Percentiles rank a stretch among this genome's conserved stretches.
These are phyloP conservation scores for Lepidurus packardi DNA, from an alignment of 1,140 invertebrate genomes.

Conservation along the genomic window DNA sequence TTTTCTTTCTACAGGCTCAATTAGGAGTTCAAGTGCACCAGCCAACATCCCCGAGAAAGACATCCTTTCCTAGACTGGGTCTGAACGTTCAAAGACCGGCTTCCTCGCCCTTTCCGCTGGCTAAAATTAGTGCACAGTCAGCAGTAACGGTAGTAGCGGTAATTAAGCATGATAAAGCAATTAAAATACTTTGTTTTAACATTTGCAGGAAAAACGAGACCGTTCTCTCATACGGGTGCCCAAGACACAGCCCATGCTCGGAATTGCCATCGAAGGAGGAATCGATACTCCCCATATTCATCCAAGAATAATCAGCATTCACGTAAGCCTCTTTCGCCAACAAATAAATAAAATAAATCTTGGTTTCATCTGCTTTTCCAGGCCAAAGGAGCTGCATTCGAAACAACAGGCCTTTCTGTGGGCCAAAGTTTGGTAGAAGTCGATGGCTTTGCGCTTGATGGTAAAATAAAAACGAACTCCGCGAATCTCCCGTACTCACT, in stretches of 20 bases:
- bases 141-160: not conserved
- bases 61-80: not conserved
- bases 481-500: not conserved
- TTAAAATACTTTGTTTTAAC: not conserved
- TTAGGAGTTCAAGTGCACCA: constrained; percentile 10
- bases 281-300: constrained; percentile 9
- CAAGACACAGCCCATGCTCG: not conserved
- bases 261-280: constrained; percentile 13
- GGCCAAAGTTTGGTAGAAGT: not conserved
- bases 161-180: not conserved
- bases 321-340: not conserved
- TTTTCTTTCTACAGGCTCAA: not conserved
- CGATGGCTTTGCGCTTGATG: not conserved
- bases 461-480: not conserved
- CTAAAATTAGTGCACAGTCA: not conserved
- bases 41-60: not conserved
- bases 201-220: not conserved
- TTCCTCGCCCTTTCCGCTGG: not conserved
- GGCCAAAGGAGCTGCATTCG: not conserved
- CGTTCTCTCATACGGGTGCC: not conserved
- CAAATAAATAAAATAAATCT: not conserved
- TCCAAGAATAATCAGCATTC: constrained; percentile 15
- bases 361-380: not conserved
- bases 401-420: not conserved
- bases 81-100: constrained; percentile 1